Conservation (phyloP, 2,797 vertebrate genomes). For the Bradypodion pumilum region DNA sequence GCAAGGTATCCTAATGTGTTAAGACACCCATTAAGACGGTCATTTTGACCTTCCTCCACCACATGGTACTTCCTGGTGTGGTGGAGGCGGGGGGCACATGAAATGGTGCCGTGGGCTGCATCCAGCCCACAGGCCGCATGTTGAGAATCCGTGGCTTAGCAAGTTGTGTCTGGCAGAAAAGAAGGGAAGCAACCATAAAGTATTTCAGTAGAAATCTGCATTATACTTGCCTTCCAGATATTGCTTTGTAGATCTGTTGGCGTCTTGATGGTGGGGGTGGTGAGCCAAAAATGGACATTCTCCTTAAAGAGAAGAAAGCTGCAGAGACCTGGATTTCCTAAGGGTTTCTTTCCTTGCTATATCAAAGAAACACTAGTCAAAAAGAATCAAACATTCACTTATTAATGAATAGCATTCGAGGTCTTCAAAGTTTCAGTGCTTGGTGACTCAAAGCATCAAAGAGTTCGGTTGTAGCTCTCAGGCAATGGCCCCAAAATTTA, state of each 20-base stretch:
- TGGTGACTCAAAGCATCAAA: neutral
- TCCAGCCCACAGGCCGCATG: too few species aligned
- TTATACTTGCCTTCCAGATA: accelerated
- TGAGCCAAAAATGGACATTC: conserved; percentile 3
- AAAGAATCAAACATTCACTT: neutral
- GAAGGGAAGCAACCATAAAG: neutral
- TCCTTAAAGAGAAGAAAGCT: neutral
- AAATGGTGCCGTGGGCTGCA: too few species aligned
- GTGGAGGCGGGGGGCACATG: too few species aligned
- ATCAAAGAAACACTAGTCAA: too few species aligned
- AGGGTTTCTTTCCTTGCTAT: neutral
- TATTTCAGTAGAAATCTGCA: neutral
- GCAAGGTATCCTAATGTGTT: too few species aligned
- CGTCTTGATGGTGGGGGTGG: neutral
- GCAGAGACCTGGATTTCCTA: neutral
- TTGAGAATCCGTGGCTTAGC: too few species aligned
- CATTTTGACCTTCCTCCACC: too few species aligned
- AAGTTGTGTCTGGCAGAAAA: conserved; percentile 7
- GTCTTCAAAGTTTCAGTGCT: neutral
- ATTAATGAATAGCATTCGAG: neutral
- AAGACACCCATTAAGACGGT: too few species aligned
- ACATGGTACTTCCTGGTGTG: too few species aligned
- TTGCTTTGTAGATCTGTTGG: neutral
- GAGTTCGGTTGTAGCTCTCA: neutral
- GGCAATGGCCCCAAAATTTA: neutral